phyloP scores from a whole-genome alignment of 2,113 vertebrate genomes.

The Erpornis zantholeuca region DNA sequence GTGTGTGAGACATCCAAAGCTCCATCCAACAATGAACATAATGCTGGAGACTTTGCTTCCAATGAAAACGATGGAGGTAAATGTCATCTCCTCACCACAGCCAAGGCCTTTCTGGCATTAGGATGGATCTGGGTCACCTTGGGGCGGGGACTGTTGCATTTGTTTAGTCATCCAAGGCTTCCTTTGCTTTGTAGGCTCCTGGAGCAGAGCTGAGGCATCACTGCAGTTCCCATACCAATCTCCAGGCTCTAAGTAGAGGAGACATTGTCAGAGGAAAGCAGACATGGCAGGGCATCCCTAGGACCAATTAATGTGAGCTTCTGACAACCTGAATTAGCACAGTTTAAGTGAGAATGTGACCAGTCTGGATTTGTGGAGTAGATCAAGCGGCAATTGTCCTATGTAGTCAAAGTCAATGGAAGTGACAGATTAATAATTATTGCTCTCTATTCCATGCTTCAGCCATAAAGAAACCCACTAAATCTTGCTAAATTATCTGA shows the following conservation, averaged over 20 bases:
- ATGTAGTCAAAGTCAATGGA: conserved; percentile 11
- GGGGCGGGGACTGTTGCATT: background rate
- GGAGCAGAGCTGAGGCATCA: background rate
- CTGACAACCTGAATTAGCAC: conserved; percentile 37
- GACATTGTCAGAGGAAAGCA: conserved; percentile 21
- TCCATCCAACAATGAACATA: background rate
- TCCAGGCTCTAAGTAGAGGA: background rate
- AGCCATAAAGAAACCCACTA: conserved; percentile 31
- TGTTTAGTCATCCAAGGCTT: conserved; percentile 6
- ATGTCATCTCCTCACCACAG: background rate
- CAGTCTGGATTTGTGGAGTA: background rate
- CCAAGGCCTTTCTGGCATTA: background rate
- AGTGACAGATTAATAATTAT: conserved; percentile 42
- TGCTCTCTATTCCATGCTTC: background rate
- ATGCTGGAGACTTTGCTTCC: background rate
- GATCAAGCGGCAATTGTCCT: background rate
- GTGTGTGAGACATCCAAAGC: background rate
- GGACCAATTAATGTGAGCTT: conserved; percentile 28
- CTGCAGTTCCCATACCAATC: background rate
- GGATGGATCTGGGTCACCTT: background rate
- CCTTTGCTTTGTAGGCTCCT: background rate
- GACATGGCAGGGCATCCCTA: background rate
- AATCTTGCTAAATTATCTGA: background rate
- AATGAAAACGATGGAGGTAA: background rate
- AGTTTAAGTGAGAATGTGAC: conserved; percentile 15